Conservation (phyloP, 2,797 vertebrate species). For the Simalia tracyae region DNA sequence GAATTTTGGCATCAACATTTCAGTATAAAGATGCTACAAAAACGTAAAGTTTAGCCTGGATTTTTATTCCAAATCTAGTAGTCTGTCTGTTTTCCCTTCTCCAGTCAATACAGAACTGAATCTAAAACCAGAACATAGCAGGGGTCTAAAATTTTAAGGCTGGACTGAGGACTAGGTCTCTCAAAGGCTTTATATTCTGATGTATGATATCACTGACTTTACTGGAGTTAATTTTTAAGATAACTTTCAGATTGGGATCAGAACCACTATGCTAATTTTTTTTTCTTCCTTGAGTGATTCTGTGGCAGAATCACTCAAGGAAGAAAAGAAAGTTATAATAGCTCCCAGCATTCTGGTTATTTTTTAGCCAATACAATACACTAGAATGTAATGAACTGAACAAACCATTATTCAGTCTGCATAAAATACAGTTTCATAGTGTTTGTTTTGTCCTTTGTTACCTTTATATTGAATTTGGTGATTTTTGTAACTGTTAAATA, state of each 20-base stretch:
- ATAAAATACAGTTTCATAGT: not conserved
- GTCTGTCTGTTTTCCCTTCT: not conserved
- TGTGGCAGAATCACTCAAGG: not conserved
- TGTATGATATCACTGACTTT: not conserved
- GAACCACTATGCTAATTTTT: too few relatives aligned
- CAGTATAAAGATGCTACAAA: not conserved
- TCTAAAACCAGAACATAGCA: not conserved
- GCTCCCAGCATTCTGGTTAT: not conserved
- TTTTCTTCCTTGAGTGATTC: too few relatives aligned
- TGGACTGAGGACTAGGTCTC: not conserved
- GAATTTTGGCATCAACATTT: not conserved
- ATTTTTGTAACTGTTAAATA: not conserved
- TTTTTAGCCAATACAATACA: not conserved
- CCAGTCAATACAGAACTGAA: not conserved
- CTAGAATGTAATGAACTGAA: not conserved
- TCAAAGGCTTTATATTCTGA: not conserved
- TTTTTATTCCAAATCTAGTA: not conserved
- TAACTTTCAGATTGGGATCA: not conserved
- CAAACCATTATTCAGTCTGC: not conserved
- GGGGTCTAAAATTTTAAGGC: not conserved
- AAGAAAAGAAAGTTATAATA: not conserved
- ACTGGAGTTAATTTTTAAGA: not conserved
- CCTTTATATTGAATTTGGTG: not conserved
- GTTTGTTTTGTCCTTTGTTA: not conserved
- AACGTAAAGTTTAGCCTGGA: not conserved